Evolutionary conservation across 2,113 vertebrate genomes (phyloP).

Genomic region (Brachypteracias leptosomus): DNA sequence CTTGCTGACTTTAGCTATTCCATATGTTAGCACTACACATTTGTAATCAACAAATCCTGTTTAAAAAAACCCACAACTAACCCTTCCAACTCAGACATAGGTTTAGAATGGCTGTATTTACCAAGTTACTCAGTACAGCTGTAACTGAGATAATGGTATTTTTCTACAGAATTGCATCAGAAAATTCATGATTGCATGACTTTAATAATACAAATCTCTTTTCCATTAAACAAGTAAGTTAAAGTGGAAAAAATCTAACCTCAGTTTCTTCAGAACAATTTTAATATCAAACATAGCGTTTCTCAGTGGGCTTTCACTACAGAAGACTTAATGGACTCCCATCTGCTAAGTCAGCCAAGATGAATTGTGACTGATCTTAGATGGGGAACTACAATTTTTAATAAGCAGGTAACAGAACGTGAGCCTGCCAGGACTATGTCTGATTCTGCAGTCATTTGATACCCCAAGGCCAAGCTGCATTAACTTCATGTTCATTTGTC

Average conservation of each 20-base stretch:
- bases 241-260: background rate
- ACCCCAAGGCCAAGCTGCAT: background rate
- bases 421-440: background rate
- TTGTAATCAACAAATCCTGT: background rate
- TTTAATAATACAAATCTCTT: background rate
- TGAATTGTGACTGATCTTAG: slow-evolving; percentile 15
- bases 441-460: background rate
- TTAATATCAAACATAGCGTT: background rate
- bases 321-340: slow-evolving; percentile 7
- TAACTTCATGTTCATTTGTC: background rate
- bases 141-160: background rate
- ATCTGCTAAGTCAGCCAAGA: slow-evolving; percentile 30
- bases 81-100: background rate
- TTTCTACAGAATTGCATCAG: background rate
- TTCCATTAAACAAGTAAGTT: background rate
- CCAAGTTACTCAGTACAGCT: background rate
- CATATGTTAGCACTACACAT: background rate
- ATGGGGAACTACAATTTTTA: background rate
- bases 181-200: background rate
- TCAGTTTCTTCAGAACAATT: slow-evolving; percentile 1
- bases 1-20: background rate
- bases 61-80: background rate
- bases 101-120: background rate
- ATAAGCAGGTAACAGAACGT: slow-evolving; percentile 4
- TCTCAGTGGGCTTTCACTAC: slow-evolving; percentile 19